These are phyloP conservation scores for Chaetophractus vellerosus DNA, from an alignment of 2,797 vertebrate species.

Conservation along the genomic window DNA sequence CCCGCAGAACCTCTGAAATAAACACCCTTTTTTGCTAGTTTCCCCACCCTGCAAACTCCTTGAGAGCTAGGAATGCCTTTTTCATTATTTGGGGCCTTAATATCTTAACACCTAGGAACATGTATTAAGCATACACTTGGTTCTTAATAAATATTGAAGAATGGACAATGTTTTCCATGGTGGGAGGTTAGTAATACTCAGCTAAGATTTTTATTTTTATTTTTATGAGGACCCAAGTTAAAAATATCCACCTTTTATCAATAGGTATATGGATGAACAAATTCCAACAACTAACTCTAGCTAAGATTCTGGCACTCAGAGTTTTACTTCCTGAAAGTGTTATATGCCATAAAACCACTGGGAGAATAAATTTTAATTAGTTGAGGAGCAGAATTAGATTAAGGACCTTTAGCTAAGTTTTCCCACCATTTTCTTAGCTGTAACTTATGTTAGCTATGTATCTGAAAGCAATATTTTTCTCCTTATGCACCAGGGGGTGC, in stretches of 20 bases:
- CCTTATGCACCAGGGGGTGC: background rate
- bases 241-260: background rate
- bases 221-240: background rate
- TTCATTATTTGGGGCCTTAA: background rate
- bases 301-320: background rate
- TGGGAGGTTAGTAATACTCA: background rate
- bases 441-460: background rate
- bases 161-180: background rate
- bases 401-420: background rate
- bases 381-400: conserved; percentile 39
- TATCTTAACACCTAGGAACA: background rate
- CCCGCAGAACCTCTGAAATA: background rate
- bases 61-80: background rate
- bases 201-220: background rate
- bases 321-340: background rate
- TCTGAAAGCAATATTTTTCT: background rate
- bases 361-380: background rate
- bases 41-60: background rate
- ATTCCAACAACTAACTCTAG: background rate
- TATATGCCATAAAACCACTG: background rate
- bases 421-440: background rate
- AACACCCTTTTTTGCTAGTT: background rate
- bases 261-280: background rate
- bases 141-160: conserved; percentile 4
- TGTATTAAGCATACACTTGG: background rate